Conservation (phyloP, 2,797 vertebrate genomes). For the Enteromius viviparus region DNA sequence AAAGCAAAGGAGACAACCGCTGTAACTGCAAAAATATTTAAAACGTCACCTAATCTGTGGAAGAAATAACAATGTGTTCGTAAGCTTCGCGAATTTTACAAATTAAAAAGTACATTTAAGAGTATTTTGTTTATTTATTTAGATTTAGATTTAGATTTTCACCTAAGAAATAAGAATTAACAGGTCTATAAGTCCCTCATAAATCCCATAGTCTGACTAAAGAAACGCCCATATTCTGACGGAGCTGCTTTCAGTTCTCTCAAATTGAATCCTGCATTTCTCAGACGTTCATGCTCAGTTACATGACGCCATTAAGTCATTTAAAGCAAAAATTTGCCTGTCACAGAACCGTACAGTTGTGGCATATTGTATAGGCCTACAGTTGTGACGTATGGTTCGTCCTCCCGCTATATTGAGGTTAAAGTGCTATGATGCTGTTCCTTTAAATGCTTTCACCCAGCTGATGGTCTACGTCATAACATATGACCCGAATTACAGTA, state of each 20-base stretch:
- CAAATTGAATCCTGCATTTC: not conserved
- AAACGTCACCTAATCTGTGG: not conserved
- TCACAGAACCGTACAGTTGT: not conserved
- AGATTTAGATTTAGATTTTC: too few relatives aligned
- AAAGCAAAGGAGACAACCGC: not conserved
- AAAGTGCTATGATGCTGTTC: not conserved
- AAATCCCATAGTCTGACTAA: not conserved
- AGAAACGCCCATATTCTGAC: not conserved
- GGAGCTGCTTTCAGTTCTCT: not conserved
- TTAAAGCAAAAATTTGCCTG: not conserved
- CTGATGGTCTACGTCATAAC: slow-evolving; percentile 14
- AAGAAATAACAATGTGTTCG: not conserved
- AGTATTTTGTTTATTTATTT: not conserved
- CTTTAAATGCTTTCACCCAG: slow-evolving; percentile 30
- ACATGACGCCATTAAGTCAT: not conserved
- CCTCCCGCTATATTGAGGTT: not conserved
- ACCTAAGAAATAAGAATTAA: not conserved
- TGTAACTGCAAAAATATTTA: not conserved
- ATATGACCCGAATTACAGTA: not conserved
- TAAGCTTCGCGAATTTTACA: not conserved
- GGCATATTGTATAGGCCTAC: not conserved
- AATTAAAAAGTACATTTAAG: not conserved
- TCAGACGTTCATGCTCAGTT: not conserved
- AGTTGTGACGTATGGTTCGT: not conserved
- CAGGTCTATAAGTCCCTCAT: not conserved